Conservation (phyloP, 2,888 invertebrate genomes). For the Plebejus anna region DNA sequence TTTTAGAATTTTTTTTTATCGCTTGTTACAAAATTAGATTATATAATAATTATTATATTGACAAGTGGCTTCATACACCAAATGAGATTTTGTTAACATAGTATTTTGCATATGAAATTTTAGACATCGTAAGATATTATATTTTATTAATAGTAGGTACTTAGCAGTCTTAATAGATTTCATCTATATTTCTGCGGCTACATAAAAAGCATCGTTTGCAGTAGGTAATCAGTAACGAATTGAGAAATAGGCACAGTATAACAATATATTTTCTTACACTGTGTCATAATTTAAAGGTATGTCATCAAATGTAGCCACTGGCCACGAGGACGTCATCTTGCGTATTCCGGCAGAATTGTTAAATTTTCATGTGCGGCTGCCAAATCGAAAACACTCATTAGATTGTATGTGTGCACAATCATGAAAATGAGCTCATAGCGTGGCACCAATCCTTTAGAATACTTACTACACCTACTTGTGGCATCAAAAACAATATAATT, state of each 20-base stretch:
- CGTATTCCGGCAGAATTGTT: not conserved
- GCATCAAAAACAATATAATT: no score
- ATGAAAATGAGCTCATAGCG: no score
- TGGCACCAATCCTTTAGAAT: no score
- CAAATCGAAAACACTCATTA: no score
- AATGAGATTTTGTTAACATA: conserved; percentile 24
- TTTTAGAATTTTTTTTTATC: not conserved
- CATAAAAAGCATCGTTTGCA: not conserved
- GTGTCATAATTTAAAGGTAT: no score
- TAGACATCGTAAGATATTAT: not conserved
- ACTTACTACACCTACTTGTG: no score
- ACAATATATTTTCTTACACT: no score
- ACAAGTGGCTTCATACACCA: conserved; percentile 12
- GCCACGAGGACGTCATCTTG: no score
- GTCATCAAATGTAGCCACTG: no score
- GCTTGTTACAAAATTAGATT: conserved; percentile 17
- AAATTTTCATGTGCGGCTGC: no score
- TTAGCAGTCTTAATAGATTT: not conserved
- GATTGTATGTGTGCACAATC: no score
- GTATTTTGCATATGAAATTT: conserved; percentile 17
- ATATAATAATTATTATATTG: not conserved
- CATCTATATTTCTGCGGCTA: not conserved
- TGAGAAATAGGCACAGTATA: not conserved
- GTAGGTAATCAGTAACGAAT: not conserved
- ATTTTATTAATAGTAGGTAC: not conserved